Base-by-base conservation (phyloP, 2,113 vertebrate species). In the Ameiurus melas region DNA sequence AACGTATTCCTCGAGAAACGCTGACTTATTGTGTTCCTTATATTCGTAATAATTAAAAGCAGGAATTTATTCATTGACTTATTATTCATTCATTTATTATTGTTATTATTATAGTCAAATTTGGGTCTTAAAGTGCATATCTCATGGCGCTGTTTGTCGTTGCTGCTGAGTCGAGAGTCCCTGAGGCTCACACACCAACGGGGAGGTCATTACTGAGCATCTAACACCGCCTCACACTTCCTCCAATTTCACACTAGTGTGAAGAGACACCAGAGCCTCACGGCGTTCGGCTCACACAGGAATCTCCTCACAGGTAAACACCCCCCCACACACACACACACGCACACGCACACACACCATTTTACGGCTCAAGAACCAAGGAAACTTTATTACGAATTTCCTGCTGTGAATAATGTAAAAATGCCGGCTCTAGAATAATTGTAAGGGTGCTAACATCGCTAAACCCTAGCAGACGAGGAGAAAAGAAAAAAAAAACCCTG, bases 221-320 rank as follows among this genome's bases (percentile, higher is more conserved):
- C 30, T 20, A 86, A 78, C 62, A 36, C 84, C 53, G 70, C 78
- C 83, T 88, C 88, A 84, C 77, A 87, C 92, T 84, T 87, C 81
- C 82, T 90, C 90, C 89, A 86, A 64, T 27, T 62, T 83, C 60
- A 90, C 91, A 83, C 30, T 88, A 84, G 90, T 91, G 93, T 92
- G 91, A 89, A 90, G 53, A 66, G 62, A 77, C 85, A 86, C 83
- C 88, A 86, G 85, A 51, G 55, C 16, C 55, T 51, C 47, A 51
- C 47, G 1, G 47, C 47, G 9, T 51, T 36, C 36, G 2, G 53
- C 30, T 53, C 77, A 79, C 68, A 84, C 64, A 55, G 33, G 36
- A 51, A 80, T 60, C 30, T 43, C 30, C 43, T 33, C 36, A 51
- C 62, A 51, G 62, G 43, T 19, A 66, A 51, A 77, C 43, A 73